Evolutionary conservation across 2,113 vertebrate genomes (phyloP), one percentile per base, ranked within the genome.

Genomic region (Cinclus cinclus): DNA sequence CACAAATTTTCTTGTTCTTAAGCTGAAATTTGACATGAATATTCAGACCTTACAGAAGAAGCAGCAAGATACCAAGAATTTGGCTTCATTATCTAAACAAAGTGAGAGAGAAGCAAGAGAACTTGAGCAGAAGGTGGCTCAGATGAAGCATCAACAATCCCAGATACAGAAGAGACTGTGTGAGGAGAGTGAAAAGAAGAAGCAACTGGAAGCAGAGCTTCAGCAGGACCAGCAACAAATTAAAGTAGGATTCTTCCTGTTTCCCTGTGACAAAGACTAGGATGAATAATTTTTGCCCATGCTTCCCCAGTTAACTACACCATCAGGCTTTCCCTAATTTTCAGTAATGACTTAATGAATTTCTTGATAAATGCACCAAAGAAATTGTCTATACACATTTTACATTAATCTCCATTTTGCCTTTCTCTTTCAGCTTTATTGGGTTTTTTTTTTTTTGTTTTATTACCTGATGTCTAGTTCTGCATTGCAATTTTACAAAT

Each of bases 91-190:
- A 47, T 98, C 98, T 8, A 94, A 97, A 44, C 98, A 99, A 81
- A 99, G 97, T 94, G 97, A 98, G 91, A 98, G 97, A 96, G 94
- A 95, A 69, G 97, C 98, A 82, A 95, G 92, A 24, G 98, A 99
- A 94, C 89, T 98, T 67, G 97, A 98, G 88, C 97, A 96, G 86
- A 99, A 98, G 15, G 96, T 99, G 70, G 97, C 98, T 93, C 98
- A 98, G 93, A 98, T 99, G 98, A 98, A 97, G 60, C 94, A 87
- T 71, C 98, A 98, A 88, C 98, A 98, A 78, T 92, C 92, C 31
- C 95, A 98, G 83, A 98, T 99, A 52, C 98, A 98, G 91, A 98
- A 95, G 91, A 97, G 92, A 94, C 92, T 98, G 39, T 92, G 9
- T 85, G 95, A 97, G 90, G 99, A 98, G 85, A 97, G 77, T 4